A percentile compares a stretch with the other conserved stretches of the same genome.
Evolutionary conservation across 2,888 invertebrate species (phyloP).

Genomic region (Caradrina clavipalpis): DNA sequence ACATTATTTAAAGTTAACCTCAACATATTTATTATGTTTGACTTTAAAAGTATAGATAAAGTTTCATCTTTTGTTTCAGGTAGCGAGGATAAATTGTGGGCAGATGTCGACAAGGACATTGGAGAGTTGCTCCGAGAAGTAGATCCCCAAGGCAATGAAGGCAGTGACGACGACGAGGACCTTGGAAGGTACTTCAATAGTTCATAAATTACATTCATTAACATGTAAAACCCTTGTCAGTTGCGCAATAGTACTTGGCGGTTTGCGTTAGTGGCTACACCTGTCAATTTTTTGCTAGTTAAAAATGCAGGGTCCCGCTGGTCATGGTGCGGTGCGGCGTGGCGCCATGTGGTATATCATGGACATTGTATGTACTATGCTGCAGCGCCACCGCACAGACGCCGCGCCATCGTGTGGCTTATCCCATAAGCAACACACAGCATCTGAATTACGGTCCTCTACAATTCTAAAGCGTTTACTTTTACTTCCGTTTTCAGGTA

Average conservation of each 20-base stretch:
- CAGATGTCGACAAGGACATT: slow-evolving; percentile 95
- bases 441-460: too few species aligned
- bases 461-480: background rate
- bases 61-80: slow-evolving; percentile 70
- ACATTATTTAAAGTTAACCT: too few species aligned
- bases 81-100: slow-evolving; percentile 94
- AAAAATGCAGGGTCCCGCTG: background rate
- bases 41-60: too few species aligned
- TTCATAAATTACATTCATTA: background rate
- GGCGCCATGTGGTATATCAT: too few species aligned
- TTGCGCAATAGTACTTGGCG: background rate
- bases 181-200: slow-evolving; percentile 87
- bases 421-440: too few species aligned
- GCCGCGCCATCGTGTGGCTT: too few species aligned
- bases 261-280: background rate
- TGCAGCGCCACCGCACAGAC: too few species aligned
- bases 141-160: slow-evolving; percentile 93
- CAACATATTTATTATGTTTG: too few species aligned
- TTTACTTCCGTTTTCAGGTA: slow-evolving; percentile 82
- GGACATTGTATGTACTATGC: too few species aligned
- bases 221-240: background rate
- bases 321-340: too few species aligned
- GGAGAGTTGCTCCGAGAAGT: slow-evolving; percentile 94
- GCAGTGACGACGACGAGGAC: slow-evolving; percentile 93
- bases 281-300: background rate